Percentiles rank a stretch among this genome's conserved stretches.
These are phyloP conservation scores for Atrina japonica DNA, from an alignment of 2,888 invertebrate species.

Conservation along the genomic window DNA sequence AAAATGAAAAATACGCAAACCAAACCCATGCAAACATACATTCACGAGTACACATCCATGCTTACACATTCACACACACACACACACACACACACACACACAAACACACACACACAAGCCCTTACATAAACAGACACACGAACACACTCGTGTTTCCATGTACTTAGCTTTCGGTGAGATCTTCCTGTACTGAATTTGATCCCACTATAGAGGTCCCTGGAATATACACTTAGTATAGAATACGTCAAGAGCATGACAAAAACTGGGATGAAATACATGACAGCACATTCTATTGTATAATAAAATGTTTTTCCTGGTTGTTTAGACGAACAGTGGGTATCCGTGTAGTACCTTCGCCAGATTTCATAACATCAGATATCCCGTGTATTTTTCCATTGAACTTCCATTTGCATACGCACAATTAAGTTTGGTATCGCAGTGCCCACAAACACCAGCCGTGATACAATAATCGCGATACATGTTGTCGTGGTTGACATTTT, in stretches of 20 bases:
- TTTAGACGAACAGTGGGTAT: constrained; percentile 45
- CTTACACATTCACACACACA: too few species aligned
- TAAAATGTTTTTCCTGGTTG: constrained; percentile 57
- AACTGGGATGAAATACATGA: constrained; percentile 74
- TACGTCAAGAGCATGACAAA: constrained; percentile 71
- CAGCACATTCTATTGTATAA: constrained; percentile 63
- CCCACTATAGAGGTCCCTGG: constrained; percentile 56
- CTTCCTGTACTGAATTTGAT: constrained; percentile 56
- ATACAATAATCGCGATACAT: constrained; percentile 50
- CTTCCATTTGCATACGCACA: constrained; percentile 51
- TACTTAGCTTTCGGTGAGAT: constrained; percentile 65
- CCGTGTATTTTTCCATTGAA: constrained; percentile 63
- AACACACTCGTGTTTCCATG: not conserved
- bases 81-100: too few species aligned
- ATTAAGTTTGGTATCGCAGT: constrained; percentile 69
- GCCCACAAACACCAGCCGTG: constrained; percentile 61
- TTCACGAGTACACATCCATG: too few species aligned
- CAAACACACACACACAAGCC: too few species aligned
- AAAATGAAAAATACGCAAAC: too few species aligned
- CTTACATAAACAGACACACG: too few species aligned
- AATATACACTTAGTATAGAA: constrained; percentile 56
- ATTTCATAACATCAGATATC: constrained; percentile 69
- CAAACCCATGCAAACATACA: too few species aligned
- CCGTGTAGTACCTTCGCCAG: constrained; percentile 65
- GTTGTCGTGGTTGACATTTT: constrained; percentile 54